Evolutionary conservation across 2,797 vertebrate genomes (phyloP), one percentile per base, ranked within the genome.

Genomic region (Carapus acus): DNA sequence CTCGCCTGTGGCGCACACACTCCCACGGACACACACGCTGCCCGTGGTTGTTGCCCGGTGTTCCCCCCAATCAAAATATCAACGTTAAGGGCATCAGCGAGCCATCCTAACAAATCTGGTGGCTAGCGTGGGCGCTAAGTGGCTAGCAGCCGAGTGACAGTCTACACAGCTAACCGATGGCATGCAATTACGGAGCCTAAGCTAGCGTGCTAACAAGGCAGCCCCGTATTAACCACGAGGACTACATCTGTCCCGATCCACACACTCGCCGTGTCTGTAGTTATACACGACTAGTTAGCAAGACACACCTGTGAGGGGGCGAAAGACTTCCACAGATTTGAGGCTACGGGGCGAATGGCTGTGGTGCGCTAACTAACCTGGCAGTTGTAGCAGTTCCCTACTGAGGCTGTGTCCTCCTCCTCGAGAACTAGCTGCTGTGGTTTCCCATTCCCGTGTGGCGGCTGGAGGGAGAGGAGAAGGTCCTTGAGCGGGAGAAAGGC

Each of bases 111-210:
- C 59, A 39, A 33, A 33, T 55, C 54, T 29, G 41, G 16, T 31
- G 33, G 81, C 85, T 83, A 83, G 63, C 45, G 74, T 69, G 82
- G 82, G 63, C 45, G 75, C 68, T 83, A 85, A 78, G 80, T 42
- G 60, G 74, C 77, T 82, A 82, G 71, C 82, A 53, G 39, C 41
- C 49, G 13, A 49, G 49, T 65, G 68, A 62, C 68, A 74, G 29
- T 43, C 49, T 59, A 38, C 43, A 46, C 0, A 49, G 74, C 78
- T 73, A 77, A 69, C 43, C 61, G 48, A 67, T 49, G 60, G 65
- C 63, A 56, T 59, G 53, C 47, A 58, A 69, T 49, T 54, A 45
- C 18, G 21, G 56, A 41, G 43, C 18, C 21, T n/a, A 40, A 42
- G 61, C 61, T 71, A 76, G 57, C 68, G 21, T 16, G 58, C 59